Percentiles rank a stretch among this genome's conserved stretches.
Evolutionary conservation across 2,797 vertebrate species (phyloP).

Genomic region (Phoxinus dragarum): DNA sequence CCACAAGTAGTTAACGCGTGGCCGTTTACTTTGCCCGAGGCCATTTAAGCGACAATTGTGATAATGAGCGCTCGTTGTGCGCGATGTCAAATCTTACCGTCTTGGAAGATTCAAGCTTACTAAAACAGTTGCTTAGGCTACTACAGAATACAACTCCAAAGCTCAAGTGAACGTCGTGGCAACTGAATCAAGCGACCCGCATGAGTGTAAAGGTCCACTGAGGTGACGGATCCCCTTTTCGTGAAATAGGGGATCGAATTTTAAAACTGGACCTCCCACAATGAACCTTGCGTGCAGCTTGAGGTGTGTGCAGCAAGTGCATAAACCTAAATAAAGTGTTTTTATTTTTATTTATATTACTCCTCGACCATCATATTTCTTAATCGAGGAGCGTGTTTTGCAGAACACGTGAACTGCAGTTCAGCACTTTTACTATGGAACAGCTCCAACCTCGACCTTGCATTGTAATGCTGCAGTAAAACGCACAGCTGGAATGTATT

Average conservation of each 20-base stretch:
- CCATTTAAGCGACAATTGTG: slow-evolving; percentile 72
- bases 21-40: slow-evolving; percentile 82
- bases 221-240: slow-evolving; percentile 13
- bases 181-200: slow-evolving; percentile 54
- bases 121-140: slow-evolving; percentile 64
- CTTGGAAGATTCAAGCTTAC: slow-evolving; percentile 77
- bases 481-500: slow-evolving; percentile 74
- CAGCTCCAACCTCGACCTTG: slow-evolving; percentile 76
- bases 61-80: slow-evolving; percentile 55
- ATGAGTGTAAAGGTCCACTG: slow-evolving; percentile 63
- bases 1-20: slow-evolving; percentile 82
- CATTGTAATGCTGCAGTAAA: slow-evolving; percentile 60
- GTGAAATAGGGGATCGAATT: slow-evolving; percentile 45
- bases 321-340: slow-evolving; percentile 59
- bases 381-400: slow-evolving; percentile 62
- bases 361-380: slow-evolving; percentile 38
- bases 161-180: slow-evolving; percentile 60
- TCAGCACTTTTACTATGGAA: slow-evolving; percentile 79
- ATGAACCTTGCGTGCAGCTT: slow-evolving; percentile 69
- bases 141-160: slow-evolving; percentile 71
- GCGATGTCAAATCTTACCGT: slow-evolving; percentile 76
- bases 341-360: slow-evolving; percentile 14
- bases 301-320: slow-evolving; percentile 71
- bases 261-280: slow-evolving; percentile 59
- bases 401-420: slow-evolving; percentile 69